Base-by-base conservation (phyloP, 2,113 vertebrate species). In the Mesembrinibis cayennensis region DNA sequence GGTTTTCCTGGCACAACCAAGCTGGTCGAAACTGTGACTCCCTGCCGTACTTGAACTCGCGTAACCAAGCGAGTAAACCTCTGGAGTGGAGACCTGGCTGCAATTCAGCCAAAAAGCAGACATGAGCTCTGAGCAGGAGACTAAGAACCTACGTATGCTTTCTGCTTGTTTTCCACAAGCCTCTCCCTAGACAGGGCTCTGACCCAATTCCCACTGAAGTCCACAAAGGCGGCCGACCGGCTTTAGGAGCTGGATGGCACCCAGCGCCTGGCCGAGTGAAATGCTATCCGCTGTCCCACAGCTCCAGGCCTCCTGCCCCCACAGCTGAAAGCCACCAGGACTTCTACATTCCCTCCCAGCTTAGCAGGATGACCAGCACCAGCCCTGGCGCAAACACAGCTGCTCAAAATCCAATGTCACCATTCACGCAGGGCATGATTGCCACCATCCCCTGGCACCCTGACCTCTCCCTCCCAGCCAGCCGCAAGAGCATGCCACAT, bases 301-400 rank as follows among this genome's bases (percentile, higher is more conserved):
- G 91, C 82, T 85, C 83, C 93, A 83, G 65, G 69, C 69, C 80
- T 94, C 87, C 87, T 87, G 65, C 53, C 82, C 66, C 79, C 15
- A 7, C 89, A 65, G 89, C 91, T 82, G 49, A 65, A 81, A 94
- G 87, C 78, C 89, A 80, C 84, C 63, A 63, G 15, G 72, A 32
- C 74, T 93, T 56, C 82, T 80, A 56, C 94, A 88, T 96, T 93
- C 87, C 44, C 52, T n/a, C 65, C 83, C 36, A 87, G 89, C 84
- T 95, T 95, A 95, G 87, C 20, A 0, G 82, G 82, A 82, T 59
- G 82, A 23, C 78, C 89, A 93, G 40, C 0, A 8, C 84, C 89
- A 95, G 87, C 70, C 66, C 53, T 77, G 91, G 78, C 10, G 8
- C 81, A 88, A 94, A 80, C 55, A 90, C 78, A 85, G 84, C 83